phyloP scores from a whole-genome alignment of 2,888 invertebrate species.

The Drosophila macrospina region DNA sequence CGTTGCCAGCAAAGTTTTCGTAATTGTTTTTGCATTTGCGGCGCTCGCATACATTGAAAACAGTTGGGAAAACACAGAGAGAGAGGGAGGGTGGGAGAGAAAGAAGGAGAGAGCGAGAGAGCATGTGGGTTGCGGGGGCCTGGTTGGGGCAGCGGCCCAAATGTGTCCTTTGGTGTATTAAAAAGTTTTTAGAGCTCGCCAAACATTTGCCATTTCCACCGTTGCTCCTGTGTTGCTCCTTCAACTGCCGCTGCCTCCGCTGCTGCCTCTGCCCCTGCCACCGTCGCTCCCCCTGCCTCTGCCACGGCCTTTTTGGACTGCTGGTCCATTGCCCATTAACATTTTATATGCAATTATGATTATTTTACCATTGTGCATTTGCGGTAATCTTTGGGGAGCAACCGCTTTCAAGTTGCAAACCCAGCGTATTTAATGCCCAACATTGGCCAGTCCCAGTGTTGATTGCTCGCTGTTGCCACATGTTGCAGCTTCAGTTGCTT shows the following conservation, averaged over 20 bases:
- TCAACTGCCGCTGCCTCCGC: background rate
- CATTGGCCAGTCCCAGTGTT: slow-evolving; percentile 25
- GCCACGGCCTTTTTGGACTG: no score
- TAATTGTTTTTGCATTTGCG: slow-evolving; percentile 81
- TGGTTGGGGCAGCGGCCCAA: slow-evolving; percentile 63
- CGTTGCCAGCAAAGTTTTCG: slow-evolving; percentile 79
- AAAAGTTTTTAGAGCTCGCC: slow-evolving; percentile 70
- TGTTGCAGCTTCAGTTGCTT: slow-evolving; percentile 45
- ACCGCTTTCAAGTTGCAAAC: slow-evolving; percentile 58
- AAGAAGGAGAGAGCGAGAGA: no score
- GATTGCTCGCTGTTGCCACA: slow-evolving; percentile 41
- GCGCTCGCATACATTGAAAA: slow-evolving; percentile 51
- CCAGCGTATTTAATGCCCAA: slow-evolving; percentile 64
- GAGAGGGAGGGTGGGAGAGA: background rate
- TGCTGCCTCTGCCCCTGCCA: background rate
- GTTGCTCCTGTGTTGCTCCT: background rate
- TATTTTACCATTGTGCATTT: slow-evolving; percentile 82
- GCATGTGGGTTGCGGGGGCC: background rate
- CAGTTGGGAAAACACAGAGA: slow-evolving; percentile 33
- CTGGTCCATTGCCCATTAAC: slow-evolving; percentile 80
- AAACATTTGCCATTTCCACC: slow-evolving; percentile 31
- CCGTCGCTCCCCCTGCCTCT: background rate
- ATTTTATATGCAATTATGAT: slow-evolving; percentile 81
- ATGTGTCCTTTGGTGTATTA: slow-evolving; percentile 82
- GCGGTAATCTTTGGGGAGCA: slow-evolving; percentile 80